These are phyloP conservation scores for Anaspis maculata DNA, from an alignment of 2,888 invertebrate genomes.

Conservation along the genomic window DNA sequence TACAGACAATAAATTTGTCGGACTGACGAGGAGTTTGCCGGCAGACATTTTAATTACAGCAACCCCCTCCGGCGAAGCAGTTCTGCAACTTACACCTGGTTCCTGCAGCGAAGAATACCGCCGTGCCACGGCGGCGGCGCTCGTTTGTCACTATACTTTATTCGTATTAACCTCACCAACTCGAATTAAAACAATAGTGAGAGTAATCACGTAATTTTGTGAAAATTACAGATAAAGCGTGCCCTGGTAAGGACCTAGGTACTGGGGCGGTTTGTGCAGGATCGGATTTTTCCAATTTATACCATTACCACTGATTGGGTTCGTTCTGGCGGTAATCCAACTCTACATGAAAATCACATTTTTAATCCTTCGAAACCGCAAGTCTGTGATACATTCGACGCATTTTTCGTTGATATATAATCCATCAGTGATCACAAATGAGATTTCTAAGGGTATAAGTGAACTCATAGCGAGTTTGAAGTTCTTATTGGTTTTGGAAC, in stretches of 20 bases:
- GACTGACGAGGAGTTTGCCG: conserved; percentile 35
- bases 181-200: conserved; percentile 21
- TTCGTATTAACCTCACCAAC: conserved; percentile 19
- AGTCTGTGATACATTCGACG: no score
- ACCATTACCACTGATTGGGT: no score
- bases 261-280: conserved; percentile 4
- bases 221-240: conserved; percentile 18
- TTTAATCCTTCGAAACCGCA: no score
- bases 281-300: not conserved
- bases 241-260: no score
- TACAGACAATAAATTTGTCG: conserved; percentile 39
- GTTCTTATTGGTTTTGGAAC: conserved; percentile 33
- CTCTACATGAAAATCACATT: no score
- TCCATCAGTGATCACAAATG: conserved; percentile 16
- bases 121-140: conserved; percentile 4
- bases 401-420: conserved; percentile 1
- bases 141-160: conserved; percentile 23
- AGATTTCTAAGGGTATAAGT: conserved; percentile 21
- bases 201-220: conserved; percentile 33
- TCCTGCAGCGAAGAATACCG: conserved; percentile 17
- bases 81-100: conserved; percentile 28
- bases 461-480: conserved; percentile 25
- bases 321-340: no score
- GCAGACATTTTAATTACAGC: conserved; percentile 42
- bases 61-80: conserved; percentile 24